Evolutionary conservation across 2,797 vertebrate species (phyloP), one percentile per base, ranked within the genome.

Genomic region (Melanotaenia trifasciata): DNA sequence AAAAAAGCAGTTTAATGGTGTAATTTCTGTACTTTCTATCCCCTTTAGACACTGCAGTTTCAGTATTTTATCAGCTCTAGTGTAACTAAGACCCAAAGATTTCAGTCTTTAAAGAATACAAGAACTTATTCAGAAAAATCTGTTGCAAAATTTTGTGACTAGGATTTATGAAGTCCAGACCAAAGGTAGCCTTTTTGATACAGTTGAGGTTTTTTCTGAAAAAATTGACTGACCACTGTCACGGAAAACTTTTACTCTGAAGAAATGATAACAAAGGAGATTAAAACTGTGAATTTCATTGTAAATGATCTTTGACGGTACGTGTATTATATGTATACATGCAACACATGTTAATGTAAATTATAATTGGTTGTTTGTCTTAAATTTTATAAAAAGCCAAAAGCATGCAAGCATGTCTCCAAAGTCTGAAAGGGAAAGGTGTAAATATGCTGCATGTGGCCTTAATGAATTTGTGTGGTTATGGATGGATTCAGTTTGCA

Each of bases 91-190:
- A 38, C 24, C 18, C 22, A 5, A 0, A 3, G 16, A 5, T 0
- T 38, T 24, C 32, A n/a, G 14, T 7, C 0, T 59, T 53, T 26
- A 7, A 70, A 24, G 47, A 36, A 61, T 24, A 24, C 14, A 1
- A n/a, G 18, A 47, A 6, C 5, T 50, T 38, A 22, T 0, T 1
- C 16, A 20, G 26, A 26, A 53, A 45, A 30, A 22, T 35, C 22
- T 38, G 13, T 40, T 1, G 0, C n/a, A 11, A 0, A 22, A 26
- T 28, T 18, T 30, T 45, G 2, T 10, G 5, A 0, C 4, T 20
- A 20, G 26, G 26, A 20, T 63, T 33, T 22, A 1, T 51, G 7
- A n/a, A n/a, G 30, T 28, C 6, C 36, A 64, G 30, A 50, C 20
- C 13, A 22, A 30, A 47, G 5, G 18, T 12, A 8, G 13, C 5